These are phyloP conservation scores for Cryptotermes secundus DNA, from an alignment of 1,140 invertebrate genomes.

Conservation along the genomic window DNA sequence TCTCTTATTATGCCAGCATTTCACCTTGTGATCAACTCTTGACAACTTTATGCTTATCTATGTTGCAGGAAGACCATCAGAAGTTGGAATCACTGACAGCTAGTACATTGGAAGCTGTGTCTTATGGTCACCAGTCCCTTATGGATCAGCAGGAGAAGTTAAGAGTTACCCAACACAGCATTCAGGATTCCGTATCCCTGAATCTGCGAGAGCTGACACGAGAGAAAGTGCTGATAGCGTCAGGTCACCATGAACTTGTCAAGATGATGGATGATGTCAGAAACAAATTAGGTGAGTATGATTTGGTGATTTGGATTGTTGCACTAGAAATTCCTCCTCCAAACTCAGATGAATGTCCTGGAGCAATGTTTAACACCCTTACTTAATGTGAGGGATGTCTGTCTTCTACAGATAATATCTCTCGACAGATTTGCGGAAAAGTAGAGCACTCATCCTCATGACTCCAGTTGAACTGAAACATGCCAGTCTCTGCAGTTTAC, in stretches of 20 bases:
- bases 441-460: too few relatives aligned
- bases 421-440: too few relatives aligned
- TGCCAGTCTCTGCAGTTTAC: too few relatives aligned
- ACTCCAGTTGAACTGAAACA: too few relatives aligned
- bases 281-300: constrained; percentile 54
- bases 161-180: constrained; percentile 50
- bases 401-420: too few relatives aligned
- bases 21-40: too few relatives aligned
- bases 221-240: constrained; percentile 61
- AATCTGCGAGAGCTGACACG: constrained; percentile 58
- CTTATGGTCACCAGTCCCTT: constrained; percentile 54
- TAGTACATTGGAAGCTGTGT: constrained; percentile 53
- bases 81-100: constrained; percentile 53
- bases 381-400: too few relatives aligned
- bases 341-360: not conserved
- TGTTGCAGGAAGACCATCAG: constrained; percentile 55
- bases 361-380: too few relatives aligned
- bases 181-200: constrained; percentile 52
- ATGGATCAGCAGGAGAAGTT: constrained; percentile 56
- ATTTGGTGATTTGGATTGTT: too few relatives aligned
- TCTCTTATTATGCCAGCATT: too few relatives aligned
- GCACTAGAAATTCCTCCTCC: too few relatives aligned
- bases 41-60: too few relatives aligned
- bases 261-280: constrained; percentile 58
- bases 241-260: constrained; percentile 58